Percentiles rank a stretch among this genome's conserved stretches.
Evolutionary conservation across 1,140 invertebrate genomes (phyloP).

Genomic region (Brachionus plicatilis): DNA sequence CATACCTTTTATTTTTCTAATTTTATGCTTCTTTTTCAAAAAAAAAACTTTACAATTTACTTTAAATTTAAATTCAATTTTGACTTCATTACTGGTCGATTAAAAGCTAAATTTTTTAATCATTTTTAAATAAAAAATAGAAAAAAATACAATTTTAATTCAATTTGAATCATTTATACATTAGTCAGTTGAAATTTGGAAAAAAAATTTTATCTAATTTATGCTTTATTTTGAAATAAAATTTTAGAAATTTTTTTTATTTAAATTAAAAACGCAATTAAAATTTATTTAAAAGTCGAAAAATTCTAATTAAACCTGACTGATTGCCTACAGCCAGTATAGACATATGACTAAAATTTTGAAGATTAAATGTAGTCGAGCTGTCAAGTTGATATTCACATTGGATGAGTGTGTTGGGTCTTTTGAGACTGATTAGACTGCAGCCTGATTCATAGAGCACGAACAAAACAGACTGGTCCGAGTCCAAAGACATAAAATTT

Average conservation of each 20-base stretch:
- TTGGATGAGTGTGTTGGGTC: neutral
- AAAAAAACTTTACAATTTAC: too few species aligned
- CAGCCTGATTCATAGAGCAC: neutral
- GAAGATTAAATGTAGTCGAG: neutral
- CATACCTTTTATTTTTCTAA: too few species aligned
- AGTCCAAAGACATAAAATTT: neutral
- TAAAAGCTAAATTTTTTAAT: too few species aligned
- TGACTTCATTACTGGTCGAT: too few species aligned
- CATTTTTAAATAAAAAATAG: too few species aligned
- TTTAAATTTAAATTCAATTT: too few species aligned
- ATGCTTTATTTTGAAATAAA: neutral
- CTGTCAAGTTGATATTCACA: neutral
- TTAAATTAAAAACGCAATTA: neutral
- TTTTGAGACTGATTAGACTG: neutral
- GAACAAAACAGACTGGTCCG: neutral
- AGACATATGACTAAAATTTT: neutral
- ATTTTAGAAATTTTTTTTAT: neutral
- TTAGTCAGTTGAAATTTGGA: too few species aligned
- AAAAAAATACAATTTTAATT: too few species aligned
- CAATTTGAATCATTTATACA: too few species aligned
- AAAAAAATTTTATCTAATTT: neutral
- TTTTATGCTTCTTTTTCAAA: too few species aligned
- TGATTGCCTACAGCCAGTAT: neutral
- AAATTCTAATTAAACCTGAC: slow-evolving; percentile 4
- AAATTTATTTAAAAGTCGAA: neutral